Percentiles rank a stretch among this genome's conserved stretches.
These are phyloP conservation scores for Ypsolopha sequella DNA, from an alignment of 2,888 invertebrate genomes.

Conservation along the genomic window DNA sequence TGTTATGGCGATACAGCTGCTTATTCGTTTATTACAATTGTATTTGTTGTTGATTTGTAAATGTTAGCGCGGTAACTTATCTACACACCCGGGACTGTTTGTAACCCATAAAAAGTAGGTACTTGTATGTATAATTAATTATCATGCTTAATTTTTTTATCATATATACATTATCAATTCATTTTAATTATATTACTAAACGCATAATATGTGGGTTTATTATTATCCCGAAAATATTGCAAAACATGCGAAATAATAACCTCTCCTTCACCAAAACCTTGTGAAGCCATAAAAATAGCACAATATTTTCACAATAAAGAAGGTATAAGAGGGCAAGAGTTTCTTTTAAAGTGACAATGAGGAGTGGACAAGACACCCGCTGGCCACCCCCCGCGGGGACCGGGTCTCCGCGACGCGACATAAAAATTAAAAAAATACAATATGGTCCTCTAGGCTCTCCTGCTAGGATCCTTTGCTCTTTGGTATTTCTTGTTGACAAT, in stretches of 20 bases:
- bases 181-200: too few species aligned
- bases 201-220: too few species aligned
- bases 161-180: background rate
- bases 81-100: background rate
- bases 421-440: too few species aligned
- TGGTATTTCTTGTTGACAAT: constrained; percentile 39
- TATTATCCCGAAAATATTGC: too few species aligned
- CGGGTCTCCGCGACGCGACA: background rate
- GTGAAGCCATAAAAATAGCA: constrained; percentile 1
- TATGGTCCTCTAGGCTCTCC: too few species aligned
- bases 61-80: constrained; percentile 9
- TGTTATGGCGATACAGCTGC: constrained; percentile 35
- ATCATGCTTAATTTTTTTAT: background rate
- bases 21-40: constrained; percentile 2
- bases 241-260: background rate
- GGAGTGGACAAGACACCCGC: constrained; percentile 18
- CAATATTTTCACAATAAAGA: constrained; percentile 4
- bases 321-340: constrained; percentile 11
- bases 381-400: constrained; percentile 22
- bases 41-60: background rate
- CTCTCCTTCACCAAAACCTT: background rate
- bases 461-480: too few species aligned
- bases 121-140: too few species aligned
- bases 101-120: too few species aligned
- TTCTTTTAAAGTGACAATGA: constrained; percentile 32